Conservation (phyloP, 2,797 vertebrate species). For the Pyrocephalus nanus region DNA sequence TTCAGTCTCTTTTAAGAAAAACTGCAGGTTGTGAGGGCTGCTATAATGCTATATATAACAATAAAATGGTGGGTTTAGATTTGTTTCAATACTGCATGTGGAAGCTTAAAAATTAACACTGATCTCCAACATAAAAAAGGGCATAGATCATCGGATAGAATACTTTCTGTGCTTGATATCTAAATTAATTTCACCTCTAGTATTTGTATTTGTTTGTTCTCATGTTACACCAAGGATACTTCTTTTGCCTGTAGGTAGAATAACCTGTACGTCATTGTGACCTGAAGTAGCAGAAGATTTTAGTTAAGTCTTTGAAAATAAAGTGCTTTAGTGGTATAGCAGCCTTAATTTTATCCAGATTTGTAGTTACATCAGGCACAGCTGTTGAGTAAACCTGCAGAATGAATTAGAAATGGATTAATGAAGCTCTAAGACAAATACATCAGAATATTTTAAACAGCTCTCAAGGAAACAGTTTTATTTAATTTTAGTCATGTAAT, state of each 20-base stretch:
- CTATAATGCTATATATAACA: constrained; percentile 27
- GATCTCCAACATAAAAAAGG: background rate
- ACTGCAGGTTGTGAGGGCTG: background rate
- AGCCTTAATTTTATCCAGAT: constrained; percentile 67
- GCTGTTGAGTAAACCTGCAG: constrained; percentile 71
- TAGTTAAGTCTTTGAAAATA: constrained; percentile 59
- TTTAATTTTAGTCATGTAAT: constrained; percentile 61
- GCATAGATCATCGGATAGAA: background rate
- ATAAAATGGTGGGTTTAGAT: background rate
- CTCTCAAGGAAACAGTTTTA: constrained; percentile 54
- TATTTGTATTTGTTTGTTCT: background rate
- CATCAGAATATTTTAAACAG: constrained; percentile 56
- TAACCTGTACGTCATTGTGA: background rate
- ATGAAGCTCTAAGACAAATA: constrained; percentile 66
- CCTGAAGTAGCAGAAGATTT: constrained; percentile 37
- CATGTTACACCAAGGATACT: background rate
- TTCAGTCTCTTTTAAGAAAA: constrained; percentile 6
- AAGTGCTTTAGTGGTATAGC: constrained; percentile 52
- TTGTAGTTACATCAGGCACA: constrained; percentile 63
- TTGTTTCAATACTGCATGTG: background rate
- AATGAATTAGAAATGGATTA: constrained; percentile 72
- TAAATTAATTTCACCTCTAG: background rate
- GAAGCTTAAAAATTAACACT: background rate
- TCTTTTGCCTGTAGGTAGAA: background rate
- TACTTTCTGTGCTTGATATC: background rate